Conservation (phyloP, 2,888 invertebrate species). For the Ptycholaimellus sp. region DNA sequence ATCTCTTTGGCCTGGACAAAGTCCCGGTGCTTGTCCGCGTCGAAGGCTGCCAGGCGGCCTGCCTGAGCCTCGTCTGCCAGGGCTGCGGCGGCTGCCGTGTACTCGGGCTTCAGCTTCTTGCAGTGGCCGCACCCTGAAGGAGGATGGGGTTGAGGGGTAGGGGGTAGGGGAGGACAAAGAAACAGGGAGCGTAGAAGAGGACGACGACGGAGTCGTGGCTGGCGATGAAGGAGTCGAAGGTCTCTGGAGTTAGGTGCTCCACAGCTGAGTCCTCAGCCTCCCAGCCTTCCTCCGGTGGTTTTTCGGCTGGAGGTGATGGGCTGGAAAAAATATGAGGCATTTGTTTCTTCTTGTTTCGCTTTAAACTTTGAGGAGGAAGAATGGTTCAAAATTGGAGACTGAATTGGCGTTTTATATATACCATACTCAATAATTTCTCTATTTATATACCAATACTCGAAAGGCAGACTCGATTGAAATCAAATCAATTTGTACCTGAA, state of each 20-base stretch:
- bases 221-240: conserved; percentile 30
- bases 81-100: conserved; percentile 45
- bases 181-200: conserved; percentile 74
- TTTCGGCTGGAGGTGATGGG: conserved; percentile 29
- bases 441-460: too few relatives aligned
- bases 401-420: too few relatives aligned
- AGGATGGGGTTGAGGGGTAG: too few relatives aligned
- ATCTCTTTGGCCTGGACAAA: conserved; percentile 42
- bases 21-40: conserved; percentile 54
- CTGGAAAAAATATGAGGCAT: not conserved
- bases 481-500: too few relatives aligned
- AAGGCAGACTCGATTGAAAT: too few relatives aligned
- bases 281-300: conserved; percentile 42
- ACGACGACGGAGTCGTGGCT: conserved; percentile 50
- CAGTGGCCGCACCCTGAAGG: conserved; percentile 66
- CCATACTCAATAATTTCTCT: too few relatives aligned
- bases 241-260: conserved; percentile 45
- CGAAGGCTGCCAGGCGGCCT: conserved; percentile 55
- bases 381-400: too few relatives aligned
- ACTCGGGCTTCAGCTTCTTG: conserved; percentile 63
- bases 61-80: conserved; percentile 25
- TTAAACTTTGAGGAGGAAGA: too few relatives aligned
- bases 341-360: too few relatives aligned
- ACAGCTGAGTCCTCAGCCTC: conserved; percentile 55
- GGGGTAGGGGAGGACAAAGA: too few relatives aligned